Evolutionary conservation across 2,888 invertebrate species (phyloP).

Genomic region (Petrolisthes manimaculis): DNA sequence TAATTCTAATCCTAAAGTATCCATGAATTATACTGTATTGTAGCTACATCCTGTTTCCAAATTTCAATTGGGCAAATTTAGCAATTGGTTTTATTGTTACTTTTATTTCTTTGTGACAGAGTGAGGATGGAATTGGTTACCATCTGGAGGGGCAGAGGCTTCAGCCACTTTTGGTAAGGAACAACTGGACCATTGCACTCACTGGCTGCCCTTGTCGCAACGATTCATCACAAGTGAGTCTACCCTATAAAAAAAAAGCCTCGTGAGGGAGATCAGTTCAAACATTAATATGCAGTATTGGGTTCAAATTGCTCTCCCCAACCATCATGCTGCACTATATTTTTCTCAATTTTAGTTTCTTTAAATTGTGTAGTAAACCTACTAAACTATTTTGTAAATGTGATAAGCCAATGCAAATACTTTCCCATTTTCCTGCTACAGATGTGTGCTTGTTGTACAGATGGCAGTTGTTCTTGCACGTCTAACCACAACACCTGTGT

Average conservation of each 20-base stretch:
- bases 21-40: too few species aligned
- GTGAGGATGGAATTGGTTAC: not conserved
- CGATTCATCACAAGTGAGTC: not conserved
- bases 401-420: not conserved
- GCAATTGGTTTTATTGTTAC: not conserved
- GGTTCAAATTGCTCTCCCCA: too few species aligned
- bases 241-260: too few species aligned
- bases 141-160: not conserved
- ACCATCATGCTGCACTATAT: too few species aligned
- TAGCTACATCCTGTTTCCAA: too few species aligned
- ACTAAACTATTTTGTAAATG: too few species aligned
- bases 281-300: too few species aligned
- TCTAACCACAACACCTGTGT: slow-evolving; percentile 29
- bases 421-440: not conserved
- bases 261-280: too few species aligned
- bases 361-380: too few species aligned
- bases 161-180: not conserved
- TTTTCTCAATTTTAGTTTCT: too few species aligned
- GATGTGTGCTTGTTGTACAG: slow-evolving; percentile 32
- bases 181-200: not conserved
- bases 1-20: too few species aligned
- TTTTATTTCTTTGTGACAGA: not conserved
- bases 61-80: too few species aligned
- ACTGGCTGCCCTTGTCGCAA: slow-evolving; percentile 3
- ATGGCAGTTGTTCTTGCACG: slow-evolving; percentile 3